Evolutionary conservation across 2,888 invertebrate species (phyloP), one percentile per base, ranked within the genome.

Genomic region (Scaptomyza polygonia): DNA sequence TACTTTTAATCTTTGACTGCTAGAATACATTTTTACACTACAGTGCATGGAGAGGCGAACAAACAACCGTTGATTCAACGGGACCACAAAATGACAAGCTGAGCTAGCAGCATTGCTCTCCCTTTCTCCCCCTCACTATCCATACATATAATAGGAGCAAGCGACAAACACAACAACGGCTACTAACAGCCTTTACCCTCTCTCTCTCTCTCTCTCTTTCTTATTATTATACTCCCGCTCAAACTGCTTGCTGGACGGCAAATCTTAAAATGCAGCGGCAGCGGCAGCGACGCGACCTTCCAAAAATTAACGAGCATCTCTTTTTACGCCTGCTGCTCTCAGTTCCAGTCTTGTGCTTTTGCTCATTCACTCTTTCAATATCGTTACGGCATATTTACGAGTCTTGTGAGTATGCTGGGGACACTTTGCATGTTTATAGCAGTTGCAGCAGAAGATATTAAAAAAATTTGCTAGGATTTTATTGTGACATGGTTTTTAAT

Each of bases 361-460:
- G 36, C 21, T 30, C 27, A 18, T 47, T 8, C 36, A 21, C 39
- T 49, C 47, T 62, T 53, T 62, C 72, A 74, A 71, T 74, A 74
- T 74, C 56, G 67, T 64, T 57, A 62, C 44, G 44, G 58, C 69
- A 67, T 69, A 72, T 79, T 79, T 77, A 74, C 69, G 79, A 74
- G 47, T 44, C 39, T 6, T 40, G 7, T 29, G 29, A 6, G 30
- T 44, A 6, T 39, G 40, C 44, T 53, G 30, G 42, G 45, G 40
- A 62, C 59, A 70, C 53, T 64, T 72, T 68, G 72, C 72, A 75
- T 76, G 56, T 72, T 72, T 75, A 58, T 63, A 44, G 66, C 63
- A 47, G 18, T 6, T 16, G 36, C 36, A 25, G 25, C 43, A 32
- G 36, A 8, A 42, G 51, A 55, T 75, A 43, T 61, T 66, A 69